Conservation (phyloP, 2,888 invertebrate genomes). For the Eristalis tenax region DNA sequence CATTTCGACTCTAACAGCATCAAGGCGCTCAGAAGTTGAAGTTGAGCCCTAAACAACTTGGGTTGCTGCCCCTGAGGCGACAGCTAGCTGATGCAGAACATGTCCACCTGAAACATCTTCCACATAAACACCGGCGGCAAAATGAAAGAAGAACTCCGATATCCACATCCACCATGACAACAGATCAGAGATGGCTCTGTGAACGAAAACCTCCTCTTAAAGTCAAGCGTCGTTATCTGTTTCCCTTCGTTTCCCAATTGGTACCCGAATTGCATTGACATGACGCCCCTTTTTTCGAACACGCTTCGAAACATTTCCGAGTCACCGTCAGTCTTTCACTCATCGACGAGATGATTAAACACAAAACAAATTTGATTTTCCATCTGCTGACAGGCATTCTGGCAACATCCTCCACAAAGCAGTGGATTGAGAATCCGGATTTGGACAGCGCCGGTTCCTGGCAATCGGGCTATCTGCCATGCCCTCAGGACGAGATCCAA, state of each 20-base stretch:
- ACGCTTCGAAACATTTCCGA: background rate
- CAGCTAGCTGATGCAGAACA: no score
- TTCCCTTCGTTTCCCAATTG: background rate
- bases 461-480: constrained; percentile 77
- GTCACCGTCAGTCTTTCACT: constrained; percentile 22
- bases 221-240: background rate
- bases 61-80: no score
- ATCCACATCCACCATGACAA: no score
- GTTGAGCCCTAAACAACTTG: no score
- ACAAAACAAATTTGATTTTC: background rate
- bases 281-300: constrained; percentile 38
- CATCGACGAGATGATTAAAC: constrained; percentile 53
- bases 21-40: no score
- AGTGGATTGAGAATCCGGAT: constrained; percentile 74
- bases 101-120: no score
- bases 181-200: no score
- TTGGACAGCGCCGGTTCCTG: constrained; percentile 76
- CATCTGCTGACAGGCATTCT: background rate
- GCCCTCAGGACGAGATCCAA: constrained; percentile 76
- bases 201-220: background rate
- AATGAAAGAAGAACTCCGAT: no score
- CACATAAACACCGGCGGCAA: no score
- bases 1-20: no score
- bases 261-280: constrained; percentile 6
- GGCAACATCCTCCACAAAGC: constrained; percentile 73